Base-by-base conservation (phyloP, 2,888 invertebrate species). In the Polietes domitor region DNA sequence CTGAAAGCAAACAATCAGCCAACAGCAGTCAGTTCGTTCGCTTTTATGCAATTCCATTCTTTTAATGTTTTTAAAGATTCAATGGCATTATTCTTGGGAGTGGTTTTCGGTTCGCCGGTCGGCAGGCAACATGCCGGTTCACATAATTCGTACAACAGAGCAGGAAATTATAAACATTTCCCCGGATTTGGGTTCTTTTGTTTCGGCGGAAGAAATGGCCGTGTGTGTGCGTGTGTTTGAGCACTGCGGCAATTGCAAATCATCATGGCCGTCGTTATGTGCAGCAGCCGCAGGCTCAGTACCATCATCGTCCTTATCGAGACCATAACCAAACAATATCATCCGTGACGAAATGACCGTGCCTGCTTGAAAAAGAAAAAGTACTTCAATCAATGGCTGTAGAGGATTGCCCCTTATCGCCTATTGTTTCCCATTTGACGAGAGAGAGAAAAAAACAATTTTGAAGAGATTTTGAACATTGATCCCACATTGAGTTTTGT, bases 1-100 rank as follows among this genome's bases (percentile, higher is more conserved):
- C 80, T 77, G 81, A 80, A 76, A 72, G 78, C 26, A 77, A 81
- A 79, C 81, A 84, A 84, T 81, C 81, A 73, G 68, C 74, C 77
- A 71, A 74, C 70, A 26, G 24, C 21, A 58, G 12, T 37, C 43
- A 43, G 12, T 19, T 10, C 19, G n/a, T 58, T 26, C 37, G 63
- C 10, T n/a, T 37, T 9, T 17, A 15, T 15, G 24, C 21, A 21
- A 24, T 65, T 68, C 70, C n/a, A 26, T 28, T 50, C 2, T 26
- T 47, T 47, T 70, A n/a, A 37, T 12, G 12, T 37, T 72, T 32
- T 26, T 55, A 12, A 61, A 73, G 58, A 73, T 73, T 73, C 55
- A 37, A 68, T 41, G 37, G 72, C 55, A 75, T 75, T 81, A 41
- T 12, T 78, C 7, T 81, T 76, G 41, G 78, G 50, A 50, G 37